Evolutionary conservation across 2,888 invertebrate genomes (phyloP), one percentile per base, ranked within the genome.

Genomic region (Cheilosia pagana): DNA sequence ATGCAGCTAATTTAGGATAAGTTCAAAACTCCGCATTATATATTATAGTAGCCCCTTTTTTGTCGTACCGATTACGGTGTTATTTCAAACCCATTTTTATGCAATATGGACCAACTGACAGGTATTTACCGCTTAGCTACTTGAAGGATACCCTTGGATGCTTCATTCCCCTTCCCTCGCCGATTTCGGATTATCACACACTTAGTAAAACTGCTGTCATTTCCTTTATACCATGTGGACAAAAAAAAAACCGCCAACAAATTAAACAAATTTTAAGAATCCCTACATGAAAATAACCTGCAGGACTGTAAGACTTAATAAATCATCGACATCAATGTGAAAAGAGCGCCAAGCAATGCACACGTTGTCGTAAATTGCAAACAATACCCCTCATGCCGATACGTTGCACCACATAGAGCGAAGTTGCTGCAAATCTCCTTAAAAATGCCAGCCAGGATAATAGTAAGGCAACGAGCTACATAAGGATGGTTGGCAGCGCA

Each of bases 341-440:
- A 35, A 57, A 28, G 21, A 21, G 35, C 25, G 31, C 45, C 35
- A 57, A 48, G 43, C 21, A 43, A 55, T 65, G 53, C 31, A 43
- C 57, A n/a, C 16, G 53, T 48, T 25, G 43, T 65, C 76, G 70
- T 71, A 81, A 81, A 76, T 81, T 76, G 45, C 65, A 48, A 53
- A 76, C 45, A 60, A 72, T 57, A 62, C n/a, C n/a, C 43, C 31
- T 50, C 68, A 21, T 39, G 41, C 21, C 43, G 62, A 41, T 68
- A 68, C 50, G 12, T 39, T 82, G 67, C 62, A 52, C 65, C 65
- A 70, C 52, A 76, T n/a, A 76, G 52, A 59, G 63, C 76, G 67
- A 35, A 35, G 53, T 55, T 67, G 39, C 72, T 74, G 68, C 45
- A 74, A 68, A 74, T 62, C 62, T 55, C 62, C 53, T 71, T 53